A percentile compares a stretch with the other conserved stretches of the same genome.
Evolutionary conservation across 2,888 invertebrate genomes (phyloP).

Genomic region (Villa cingulata): DNA sequence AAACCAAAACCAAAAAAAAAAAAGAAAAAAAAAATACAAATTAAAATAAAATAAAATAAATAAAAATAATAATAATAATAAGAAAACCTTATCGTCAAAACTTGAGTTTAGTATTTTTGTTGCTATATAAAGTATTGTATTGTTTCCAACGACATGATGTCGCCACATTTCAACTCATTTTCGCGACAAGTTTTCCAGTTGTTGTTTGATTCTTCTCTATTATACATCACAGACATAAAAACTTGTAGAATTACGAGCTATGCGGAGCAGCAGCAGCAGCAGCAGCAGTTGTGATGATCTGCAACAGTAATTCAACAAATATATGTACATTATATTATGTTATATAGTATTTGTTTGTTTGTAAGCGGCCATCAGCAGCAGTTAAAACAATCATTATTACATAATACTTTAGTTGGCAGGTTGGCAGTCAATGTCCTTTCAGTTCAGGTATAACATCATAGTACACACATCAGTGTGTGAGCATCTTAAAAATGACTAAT

Average conservation of each 20-base stretch:
- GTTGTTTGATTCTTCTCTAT: constrained; percentile 5
- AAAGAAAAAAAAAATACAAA: no score
- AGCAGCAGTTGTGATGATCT: constrained; percentile 1
- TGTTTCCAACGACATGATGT: constrained; percentile 8
- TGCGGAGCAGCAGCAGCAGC: background rate
- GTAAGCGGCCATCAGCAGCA: no score
- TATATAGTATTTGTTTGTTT: no score
- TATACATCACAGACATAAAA: constrained; percentile 7
- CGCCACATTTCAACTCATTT: constrained; percentile 8
- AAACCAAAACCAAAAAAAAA: no score
- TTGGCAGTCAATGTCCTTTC: background rate
- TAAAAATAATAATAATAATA: no score
- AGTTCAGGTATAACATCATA: background rate
- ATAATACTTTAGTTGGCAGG: background rate
- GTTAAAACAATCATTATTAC: background rate
- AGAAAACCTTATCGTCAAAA: no score
- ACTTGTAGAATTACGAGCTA: constrained; percentile 9
- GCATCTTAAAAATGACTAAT: background rate
- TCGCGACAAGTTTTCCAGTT: constrained; percentile 9
- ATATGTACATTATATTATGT: no score
- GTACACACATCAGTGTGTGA: background rate
- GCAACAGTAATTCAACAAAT: constrained; percentile 5
- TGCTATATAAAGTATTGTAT: constrained; percentile 1
- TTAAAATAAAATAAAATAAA: no score
- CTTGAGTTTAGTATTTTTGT: background rate